Evolutionary conservation across 2,797 vertebrate genomes (phyloP).

Genomic region (Rhynchotus rufescens): DNA sequence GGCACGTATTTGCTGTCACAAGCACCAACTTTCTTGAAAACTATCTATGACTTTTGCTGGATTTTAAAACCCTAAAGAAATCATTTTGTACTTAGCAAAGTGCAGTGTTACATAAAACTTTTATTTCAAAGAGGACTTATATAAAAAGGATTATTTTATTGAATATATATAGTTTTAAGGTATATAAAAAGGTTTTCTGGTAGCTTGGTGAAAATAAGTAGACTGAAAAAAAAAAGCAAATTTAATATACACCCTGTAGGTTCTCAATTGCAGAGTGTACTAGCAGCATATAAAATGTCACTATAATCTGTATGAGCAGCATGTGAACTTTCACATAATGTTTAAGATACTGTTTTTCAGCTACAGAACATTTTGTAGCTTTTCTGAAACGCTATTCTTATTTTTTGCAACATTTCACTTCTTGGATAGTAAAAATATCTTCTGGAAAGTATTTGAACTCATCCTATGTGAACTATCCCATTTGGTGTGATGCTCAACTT

Average conservation of each 20-base stretch:
- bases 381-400: background rate
- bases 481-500: background rate
- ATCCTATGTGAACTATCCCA: rapidly evolving
- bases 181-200: background rate
- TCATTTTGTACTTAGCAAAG: background rate
- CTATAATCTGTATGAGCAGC: background rate
- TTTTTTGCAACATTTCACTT: background rate
- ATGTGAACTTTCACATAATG: background rate
- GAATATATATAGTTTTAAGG: background rate
- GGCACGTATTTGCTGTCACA: background rate
- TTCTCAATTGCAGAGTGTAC: background rate
- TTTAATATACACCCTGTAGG: background rate
- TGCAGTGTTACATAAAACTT: background rate
- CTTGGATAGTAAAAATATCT: background rate
- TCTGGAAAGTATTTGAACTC: background rate
- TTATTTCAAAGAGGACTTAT: background rate
- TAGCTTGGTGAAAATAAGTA: background rate
- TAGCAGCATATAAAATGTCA: background rate
- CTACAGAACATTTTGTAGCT: background rate
- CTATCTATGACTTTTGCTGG: background rate
- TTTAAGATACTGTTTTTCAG: background rate
- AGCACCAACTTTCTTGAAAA: background rate
- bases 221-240: background rate
- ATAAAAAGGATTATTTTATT: background rate
- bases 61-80: background rate